Evolutionary conservation across 2,113 vertebrate species (phyloP).

Genomic region (Gopherus flavomarginatus): DNA sequence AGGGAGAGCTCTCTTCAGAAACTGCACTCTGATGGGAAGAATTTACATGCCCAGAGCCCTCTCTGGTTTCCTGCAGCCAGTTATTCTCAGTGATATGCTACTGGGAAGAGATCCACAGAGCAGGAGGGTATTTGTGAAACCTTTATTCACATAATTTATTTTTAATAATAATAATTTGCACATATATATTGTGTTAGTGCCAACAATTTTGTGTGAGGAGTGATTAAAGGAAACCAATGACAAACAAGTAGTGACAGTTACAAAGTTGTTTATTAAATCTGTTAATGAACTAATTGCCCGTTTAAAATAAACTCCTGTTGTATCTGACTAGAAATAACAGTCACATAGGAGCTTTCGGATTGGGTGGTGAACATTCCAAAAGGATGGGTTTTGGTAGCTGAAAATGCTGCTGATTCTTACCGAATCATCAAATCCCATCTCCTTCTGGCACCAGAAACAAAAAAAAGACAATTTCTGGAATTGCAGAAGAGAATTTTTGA

Average conservation of each 20-base stretch:
- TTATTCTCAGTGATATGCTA: neutral
- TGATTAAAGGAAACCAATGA: neutral
- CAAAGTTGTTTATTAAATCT: neutral
- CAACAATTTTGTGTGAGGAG: neutral
- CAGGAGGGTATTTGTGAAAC: neutral
- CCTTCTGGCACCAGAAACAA: neutral
- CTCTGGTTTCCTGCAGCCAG: neutral
- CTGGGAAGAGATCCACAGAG: neutral
- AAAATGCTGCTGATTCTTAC: neutral
- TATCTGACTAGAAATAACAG: neutral
- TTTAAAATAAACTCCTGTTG: neutral
- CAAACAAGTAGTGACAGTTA: neutral
- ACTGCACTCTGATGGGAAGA: neutral
- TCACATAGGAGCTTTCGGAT: neutral
- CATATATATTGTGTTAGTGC: neutral
- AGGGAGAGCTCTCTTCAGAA: neutral
- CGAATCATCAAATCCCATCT: no score
- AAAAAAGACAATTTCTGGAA: neutral
- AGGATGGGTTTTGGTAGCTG: accelerated
- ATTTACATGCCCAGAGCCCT: neutral
- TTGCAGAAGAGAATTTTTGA: neutral
- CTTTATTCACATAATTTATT: neutral
- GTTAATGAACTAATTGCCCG: neutral
- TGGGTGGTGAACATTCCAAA: neutral
- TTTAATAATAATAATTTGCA: neutral